Conservation (phyloP, 1,140 invertebrate genomes). For the Zaprionus africanus region DNA sequence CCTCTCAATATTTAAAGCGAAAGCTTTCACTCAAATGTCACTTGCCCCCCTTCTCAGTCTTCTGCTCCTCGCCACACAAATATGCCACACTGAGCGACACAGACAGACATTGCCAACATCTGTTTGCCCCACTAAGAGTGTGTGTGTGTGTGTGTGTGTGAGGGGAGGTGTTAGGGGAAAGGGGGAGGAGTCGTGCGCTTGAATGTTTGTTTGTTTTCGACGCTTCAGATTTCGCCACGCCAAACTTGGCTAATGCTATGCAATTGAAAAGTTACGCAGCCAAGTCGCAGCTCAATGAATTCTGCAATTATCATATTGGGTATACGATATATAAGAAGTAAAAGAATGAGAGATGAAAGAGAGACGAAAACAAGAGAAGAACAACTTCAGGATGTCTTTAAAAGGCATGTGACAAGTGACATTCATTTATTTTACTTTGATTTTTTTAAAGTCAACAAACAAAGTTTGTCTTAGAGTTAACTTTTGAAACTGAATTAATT, state of each 20-base stretch:
- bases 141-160: slow-evolving; percentile 12
- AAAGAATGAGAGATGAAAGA: background rate
- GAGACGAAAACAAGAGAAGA: no score
- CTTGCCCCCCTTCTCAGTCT: slow-evolving; percentile 47
- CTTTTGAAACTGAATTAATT: no score
- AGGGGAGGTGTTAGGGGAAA: background rate
- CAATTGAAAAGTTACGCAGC: slow-evolving; percentile 43
- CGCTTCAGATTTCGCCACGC: slow-evolving; percentile 38
- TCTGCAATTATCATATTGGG: slow-evolving; percentile 34
- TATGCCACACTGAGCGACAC: slow-evolving; percentile 25
- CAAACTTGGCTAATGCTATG: slow-evolving; percentile 35
- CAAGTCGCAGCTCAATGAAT: slow-evolving; percentile 43
- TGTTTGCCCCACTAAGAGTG: slow-evolving; percentile 60
- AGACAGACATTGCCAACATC: slow-evolving; percentile 55
- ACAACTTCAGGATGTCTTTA: no score
- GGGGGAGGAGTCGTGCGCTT: background rate
- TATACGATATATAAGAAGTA: background rate
- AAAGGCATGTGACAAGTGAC: no score
- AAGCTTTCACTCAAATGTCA: slow-evolving; percentile 78
- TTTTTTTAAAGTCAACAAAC: no score
- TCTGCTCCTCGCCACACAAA: background rate
- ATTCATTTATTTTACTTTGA: no score
- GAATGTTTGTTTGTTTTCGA: slow-evolving; percentile 49
- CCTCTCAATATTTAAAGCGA: slow-evolving; percentile 47
- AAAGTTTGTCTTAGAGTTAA: no score